Evolutionary conservation across 2,797 vertebrate genomes (phyloP).

Genomic region (Hapalemur alaotrensis): DNA sequence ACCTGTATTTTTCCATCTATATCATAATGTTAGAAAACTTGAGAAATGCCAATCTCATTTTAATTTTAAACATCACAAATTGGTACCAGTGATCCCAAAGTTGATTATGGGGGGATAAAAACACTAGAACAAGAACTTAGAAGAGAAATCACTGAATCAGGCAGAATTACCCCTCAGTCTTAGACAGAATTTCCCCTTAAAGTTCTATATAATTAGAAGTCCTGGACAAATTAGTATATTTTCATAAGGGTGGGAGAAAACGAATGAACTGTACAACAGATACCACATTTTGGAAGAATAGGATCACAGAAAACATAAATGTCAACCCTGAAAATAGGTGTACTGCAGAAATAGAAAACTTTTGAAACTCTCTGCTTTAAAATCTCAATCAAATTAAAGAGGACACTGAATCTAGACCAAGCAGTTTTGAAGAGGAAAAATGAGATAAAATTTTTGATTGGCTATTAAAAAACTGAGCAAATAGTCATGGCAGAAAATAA

Average conservation of each 20-base stretch:
- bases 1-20: background rate
- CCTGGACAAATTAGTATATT: background rate
- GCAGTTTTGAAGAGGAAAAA: background rate
- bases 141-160: background rate
- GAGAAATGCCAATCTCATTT: background rate
- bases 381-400: background rate
- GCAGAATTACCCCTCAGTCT: background rate
- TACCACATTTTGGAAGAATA: background rate
- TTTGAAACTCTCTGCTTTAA: background rate
- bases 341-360: background rate
- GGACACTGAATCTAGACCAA: background rate
- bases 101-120: background rate
- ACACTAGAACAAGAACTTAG: background rate
- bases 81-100: background rate
- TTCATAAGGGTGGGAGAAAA: background rate
- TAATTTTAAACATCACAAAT: background rate
- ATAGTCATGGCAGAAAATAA: background rate
- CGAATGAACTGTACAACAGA: background rate
- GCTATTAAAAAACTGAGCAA: background rate
- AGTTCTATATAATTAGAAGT: background rate
- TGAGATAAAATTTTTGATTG: background rate
- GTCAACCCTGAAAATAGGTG: background rate
- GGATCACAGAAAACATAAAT: background rate
- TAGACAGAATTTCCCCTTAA: background rate
- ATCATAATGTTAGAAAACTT: background rate